Conservation (phyloP, 1,140 invertebrate species). For the Batillaria attramentaria region DNA sequence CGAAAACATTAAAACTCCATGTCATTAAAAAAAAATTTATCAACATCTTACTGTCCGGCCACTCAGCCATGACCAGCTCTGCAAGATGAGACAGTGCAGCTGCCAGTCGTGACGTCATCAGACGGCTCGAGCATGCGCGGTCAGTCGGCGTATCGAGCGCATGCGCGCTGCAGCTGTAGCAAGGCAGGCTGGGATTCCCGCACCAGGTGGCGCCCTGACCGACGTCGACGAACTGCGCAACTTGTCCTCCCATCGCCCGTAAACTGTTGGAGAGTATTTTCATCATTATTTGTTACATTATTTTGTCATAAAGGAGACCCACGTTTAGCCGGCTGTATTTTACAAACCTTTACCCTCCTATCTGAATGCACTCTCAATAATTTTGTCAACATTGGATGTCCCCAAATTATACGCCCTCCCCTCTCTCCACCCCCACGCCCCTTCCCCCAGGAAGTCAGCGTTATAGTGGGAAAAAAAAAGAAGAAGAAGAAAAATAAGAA, state of each 20-base stretch:
- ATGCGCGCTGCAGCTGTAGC: conserved; percentile 13
- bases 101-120: conserved; percentile 36
- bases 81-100: conserved; percentile 27
- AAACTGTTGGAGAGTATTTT: neutral
- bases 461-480: neutral
- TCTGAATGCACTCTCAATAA: neutral
- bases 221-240: neutral
- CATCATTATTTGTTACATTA: neutral
- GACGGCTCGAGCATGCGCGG: conserved; percentile 34
- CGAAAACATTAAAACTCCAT: too few relatives aligned
- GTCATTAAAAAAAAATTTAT: neutral
- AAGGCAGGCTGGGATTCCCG: neutral
- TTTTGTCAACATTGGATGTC: neutral
- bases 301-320: neutral
- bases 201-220: conserved; percentile 6
- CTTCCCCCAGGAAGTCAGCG: neutral
- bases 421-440: neutral
- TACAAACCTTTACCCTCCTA: neutral
- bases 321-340: neutral
- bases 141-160: neutral
- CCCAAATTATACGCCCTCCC: neutral
- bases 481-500: neutral
- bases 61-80: conserved; percentile 31
- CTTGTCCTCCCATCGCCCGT: neutral
- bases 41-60: conserved; percentile 31